Evolutionary conservation across 2,797 vertebrate genomes (phyloP).

Genomic region (Caiman crocodilus): DNA sequence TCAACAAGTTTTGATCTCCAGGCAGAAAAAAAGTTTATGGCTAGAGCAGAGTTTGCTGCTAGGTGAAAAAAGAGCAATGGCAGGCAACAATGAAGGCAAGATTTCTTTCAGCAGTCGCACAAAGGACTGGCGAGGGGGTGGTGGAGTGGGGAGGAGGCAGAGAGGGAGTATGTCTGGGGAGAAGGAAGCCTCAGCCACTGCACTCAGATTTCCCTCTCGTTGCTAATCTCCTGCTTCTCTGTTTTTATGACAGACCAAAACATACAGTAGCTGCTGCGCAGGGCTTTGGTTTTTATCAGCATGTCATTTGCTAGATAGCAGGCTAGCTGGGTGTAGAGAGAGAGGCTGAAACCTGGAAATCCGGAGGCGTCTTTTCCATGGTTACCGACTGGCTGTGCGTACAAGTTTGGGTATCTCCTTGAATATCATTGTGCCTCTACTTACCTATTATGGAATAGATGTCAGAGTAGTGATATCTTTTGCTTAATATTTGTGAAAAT

Average conservation of each 20-base stretch:
- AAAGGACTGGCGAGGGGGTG: not conserved
- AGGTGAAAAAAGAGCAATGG: not conserved
- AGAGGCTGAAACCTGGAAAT: not conserved
- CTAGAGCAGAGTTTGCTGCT: not conserved
- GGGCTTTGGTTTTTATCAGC: not conserved
- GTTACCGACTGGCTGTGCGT: not conserved
- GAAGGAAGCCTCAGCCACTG: not conserved
- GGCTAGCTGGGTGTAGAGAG: not conserved
- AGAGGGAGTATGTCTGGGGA: not conserved
- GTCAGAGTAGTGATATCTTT: no score
- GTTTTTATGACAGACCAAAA: slow-evolving; percentile 37
- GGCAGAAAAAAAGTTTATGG: not conserved
- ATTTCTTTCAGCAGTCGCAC: slow-evolving; percentile 17
- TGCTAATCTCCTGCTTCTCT: not conserved
- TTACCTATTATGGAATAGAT: not conserved
- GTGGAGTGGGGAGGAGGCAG: no score
- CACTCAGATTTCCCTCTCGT: not conserved
- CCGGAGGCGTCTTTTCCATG: not conserved
- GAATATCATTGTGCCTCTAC: not conserved
- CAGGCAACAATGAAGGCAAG: slow-evolving; percentile 16
- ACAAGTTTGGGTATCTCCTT: not conserved
- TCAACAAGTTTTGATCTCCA: not conserved
- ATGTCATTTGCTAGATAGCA: not conserved
- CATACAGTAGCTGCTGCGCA: not conserved
- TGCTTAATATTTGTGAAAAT: no score